Conservation (phyloP, 2,888 invertebrate species). For the Cremastinae sp. region DNA sequence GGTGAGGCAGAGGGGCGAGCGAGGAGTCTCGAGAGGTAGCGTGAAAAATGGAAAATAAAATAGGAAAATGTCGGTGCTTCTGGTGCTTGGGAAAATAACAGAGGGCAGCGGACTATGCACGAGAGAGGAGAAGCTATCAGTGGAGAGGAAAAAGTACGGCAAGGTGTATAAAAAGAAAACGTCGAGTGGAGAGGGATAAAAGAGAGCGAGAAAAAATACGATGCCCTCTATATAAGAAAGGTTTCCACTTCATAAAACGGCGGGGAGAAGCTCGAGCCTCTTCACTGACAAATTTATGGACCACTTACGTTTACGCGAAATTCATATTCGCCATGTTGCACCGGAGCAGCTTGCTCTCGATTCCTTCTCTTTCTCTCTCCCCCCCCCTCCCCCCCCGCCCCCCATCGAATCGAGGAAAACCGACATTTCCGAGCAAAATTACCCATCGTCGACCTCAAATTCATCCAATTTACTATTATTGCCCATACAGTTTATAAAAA, state of each 20-base stretch:
- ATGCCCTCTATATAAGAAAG: constrained; percentile 58
- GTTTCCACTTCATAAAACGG: constrained; percentile 65
- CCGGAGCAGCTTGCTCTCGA: not conserved
- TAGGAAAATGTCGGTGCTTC: constrained; percentile 35
- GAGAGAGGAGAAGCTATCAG: constrained; percentile 14
- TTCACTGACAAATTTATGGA: constrained; percentile 64
- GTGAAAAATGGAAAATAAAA: constrained; percentile 63
- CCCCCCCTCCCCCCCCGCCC: too few relatives aligned
- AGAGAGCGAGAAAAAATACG: constrained; percentile 37
- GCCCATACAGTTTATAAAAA: too few relatives aligned
- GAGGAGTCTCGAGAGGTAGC: constrained; percentile 33
- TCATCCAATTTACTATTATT: not conserved
- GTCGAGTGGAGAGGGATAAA: constrained; percentile 9
- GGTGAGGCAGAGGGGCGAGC: not conserved
- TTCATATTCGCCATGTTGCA: constrained; percentile 61
- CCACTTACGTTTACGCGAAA: constrained; percentile 62
- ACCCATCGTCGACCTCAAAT: too few relatives aligned
- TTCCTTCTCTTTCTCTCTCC: too few relatives aligned
- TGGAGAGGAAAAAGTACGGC: constrained; percentile 13
- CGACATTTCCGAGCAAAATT: too few relatives aligned
- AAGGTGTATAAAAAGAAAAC: constrained; percentile 3
- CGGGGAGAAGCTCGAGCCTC: constrained; percentile 40
- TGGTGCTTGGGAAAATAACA: constrained; percentile 39
- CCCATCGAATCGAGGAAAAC: too few relatives aligned
- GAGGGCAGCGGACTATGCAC: constrained; percentile 12